Evolutionary conservation across 2,888 invertebrate species (phyloP), one percentile per base, ranked within the genome.

Genomic region (Ormyrus rosae): DNA sequence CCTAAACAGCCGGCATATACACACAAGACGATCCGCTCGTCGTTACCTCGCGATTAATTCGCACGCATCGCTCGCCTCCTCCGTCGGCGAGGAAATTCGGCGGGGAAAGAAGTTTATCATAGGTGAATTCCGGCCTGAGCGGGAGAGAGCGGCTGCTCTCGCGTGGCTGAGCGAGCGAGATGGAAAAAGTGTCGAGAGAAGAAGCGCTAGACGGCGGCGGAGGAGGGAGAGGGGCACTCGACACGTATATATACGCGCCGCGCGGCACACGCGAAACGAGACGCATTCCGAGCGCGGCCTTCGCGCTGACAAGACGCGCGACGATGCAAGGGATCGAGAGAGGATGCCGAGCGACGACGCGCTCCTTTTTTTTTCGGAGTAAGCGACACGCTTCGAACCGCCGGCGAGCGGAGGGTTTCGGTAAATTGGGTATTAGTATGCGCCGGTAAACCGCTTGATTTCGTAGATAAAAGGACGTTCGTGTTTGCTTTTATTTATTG

Each of bases 211-310:
- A 34, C 34, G 34, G 4, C 0, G 34, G 34, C 34, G 34, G 34
- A 34, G 34, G 34, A 34, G 34, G 34, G 4, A 4, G 34, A 34
- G 34, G 34, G 34, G 3, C 34, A 34, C 34, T 34, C 4, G 34
- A 34, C 34, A 34, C 34, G 34, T 34, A 34, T 34, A 34, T 34
- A 53, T 1, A 19, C 19, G 19, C 19, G 19, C 19, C 77, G 76
- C 63, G 55, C 46, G 9, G 45, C 10, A 6, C 50, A 84, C 86
- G 86, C 85, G 84, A 84, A 82, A 83, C 85, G 83, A 85, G 86
- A 85, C 84, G 85, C 84, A 87, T 85, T 86, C 84, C 84, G 77
- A 72, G 82, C 77, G 82, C 83, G 85, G 81, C 84, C 84, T 84
- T 82, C 85, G 85, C 78, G 77, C 78, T 78, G 84, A 70, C 81